Percentiles rank a stretch among this genome's conserved stretches.
Conservation (phyloP, 2,888 invertebrate genomes). For the Theretra japonica region DNA sequence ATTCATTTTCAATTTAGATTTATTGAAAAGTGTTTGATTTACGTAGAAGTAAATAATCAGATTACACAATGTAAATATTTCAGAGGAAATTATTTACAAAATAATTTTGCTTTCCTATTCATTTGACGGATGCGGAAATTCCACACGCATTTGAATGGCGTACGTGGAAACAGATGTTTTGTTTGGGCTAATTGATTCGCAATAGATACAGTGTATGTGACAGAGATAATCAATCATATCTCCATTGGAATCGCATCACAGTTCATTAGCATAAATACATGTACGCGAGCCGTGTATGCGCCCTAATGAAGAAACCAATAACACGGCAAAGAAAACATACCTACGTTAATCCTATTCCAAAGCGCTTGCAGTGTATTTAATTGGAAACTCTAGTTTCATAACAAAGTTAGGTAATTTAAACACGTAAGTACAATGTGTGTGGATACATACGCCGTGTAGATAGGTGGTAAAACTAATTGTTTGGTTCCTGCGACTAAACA, state of each 20-base stretch:
- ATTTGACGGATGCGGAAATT: no score
- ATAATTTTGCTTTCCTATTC: no score
- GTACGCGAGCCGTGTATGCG: constrained; percentile 21
- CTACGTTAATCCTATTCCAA: constrained; percentile 47
- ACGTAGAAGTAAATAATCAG: no score
- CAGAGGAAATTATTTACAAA: no score
- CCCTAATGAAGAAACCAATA: constrained; percentile 45
- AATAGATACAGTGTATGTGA: not conserved
- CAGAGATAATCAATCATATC: constrained; percentile 39
- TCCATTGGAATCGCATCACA: constrained; percentile 10
- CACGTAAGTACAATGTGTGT: constrained; percentile 41
- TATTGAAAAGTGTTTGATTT: no score
- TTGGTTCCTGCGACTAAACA: constrained; percentile 20
- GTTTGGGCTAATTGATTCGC: constrained; percentile 18
- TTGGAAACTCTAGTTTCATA: constrained; percentile 50
- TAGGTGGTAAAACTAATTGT: constrained; percentile 21
- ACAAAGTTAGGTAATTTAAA: constrained; percentile 51
- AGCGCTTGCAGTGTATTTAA: constrained; percentile 49
- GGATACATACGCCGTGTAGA: constrained; percentile 12
- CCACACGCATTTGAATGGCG: not conserved
- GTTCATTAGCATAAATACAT: constrained; percentile 36
- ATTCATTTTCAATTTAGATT: not conserved
- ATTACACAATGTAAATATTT: no score
- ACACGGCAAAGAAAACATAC: constrained; percentile 36
- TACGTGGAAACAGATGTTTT: not conserved